Base-by-base conservation (phyloP, 2,888 invertebrate species). In the Cheilosia grossa region DNA sequence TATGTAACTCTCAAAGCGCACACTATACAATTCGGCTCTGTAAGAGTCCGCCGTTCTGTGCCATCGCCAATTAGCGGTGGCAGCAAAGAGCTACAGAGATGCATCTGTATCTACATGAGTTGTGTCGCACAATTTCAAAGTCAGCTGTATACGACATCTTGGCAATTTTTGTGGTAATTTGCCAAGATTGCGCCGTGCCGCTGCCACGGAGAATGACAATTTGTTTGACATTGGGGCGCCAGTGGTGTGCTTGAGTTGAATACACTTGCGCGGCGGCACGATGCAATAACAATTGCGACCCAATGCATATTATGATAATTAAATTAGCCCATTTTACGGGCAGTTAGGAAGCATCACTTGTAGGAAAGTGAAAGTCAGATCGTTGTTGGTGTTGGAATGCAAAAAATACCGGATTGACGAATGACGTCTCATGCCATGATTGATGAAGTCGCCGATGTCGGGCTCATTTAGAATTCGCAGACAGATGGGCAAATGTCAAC, bases 51-150 rank as follows among this genome's bases (percentile, higher is more conserved):
- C 15, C 15, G 21, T 51, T 13, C 40, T 70, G 49, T 42, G 33
- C 19, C 59, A 53, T 17, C 33, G 54, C 47, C 53, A 73, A 80
- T 64, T 51, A 66, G 64, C 58, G 49, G 59, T 27, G 3, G 33
- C 49, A 21, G 33, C 69, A 77, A 44, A 77, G 67, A 44, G 7
- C 5, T n/a, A 47, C 44, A 24, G 3, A 37, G 42, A 44, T 15
- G 4, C 37, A 13, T 37, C 37, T 37, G 33, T 10, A 33, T 33
- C 33, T 10, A 1, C 3, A 37, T 54, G 61, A 19, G n/a, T 27
- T 33, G 24, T 72, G 63, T 51, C 63, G 69, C 73, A 53, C n/a
- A 69, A 64, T 70, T 79, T 80, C 80, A 83, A 79, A 74, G 78
- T 79, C 67, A 69, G 53, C 61, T 15, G 47, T 17, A 51, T 37